Percentiles rank a stretch among this genome's conserved stretches.
Conservation (phyloP, 2,888 invertebrate species). For the Acanthosepion lycidas region DNA sequence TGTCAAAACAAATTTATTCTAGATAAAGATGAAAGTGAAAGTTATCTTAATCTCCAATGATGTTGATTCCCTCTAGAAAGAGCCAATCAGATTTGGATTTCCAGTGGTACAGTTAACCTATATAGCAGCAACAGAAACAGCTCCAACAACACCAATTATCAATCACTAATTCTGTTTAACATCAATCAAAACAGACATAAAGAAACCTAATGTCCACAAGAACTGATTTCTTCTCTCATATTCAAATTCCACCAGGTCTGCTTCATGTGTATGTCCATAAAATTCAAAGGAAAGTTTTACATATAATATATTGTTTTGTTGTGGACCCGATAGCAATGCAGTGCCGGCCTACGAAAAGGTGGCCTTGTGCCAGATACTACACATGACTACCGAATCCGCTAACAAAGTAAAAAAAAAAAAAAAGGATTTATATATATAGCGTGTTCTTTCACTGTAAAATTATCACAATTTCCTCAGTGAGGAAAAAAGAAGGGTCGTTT, state of each 20-base stretch:
- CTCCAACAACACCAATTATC: conserved; percentile 4
- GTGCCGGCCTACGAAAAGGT: too few relatives aligned
- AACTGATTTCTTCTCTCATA: not conserved
- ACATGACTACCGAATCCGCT: too few relatives aligned
- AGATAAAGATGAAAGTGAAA: not conserved
- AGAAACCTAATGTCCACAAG: not conserved
- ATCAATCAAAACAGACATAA: not conserved
- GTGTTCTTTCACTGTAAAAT: too few relatives aligned
- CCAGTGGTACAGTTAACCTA: not conserved
- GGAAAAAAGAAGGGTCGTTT: too few relatives aligned
- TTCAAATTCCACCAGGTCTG: not conserved
- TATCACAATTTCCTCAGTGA: too few relatives aligned
- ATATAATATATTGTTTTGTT: too few relatives aligned
- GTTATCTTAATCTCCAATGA: not conserved
- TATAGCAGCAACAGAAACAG: not conserved
- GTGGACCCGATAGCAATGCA: too few relatives aligned
- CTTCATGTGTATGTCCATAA: too few relatives aligned
- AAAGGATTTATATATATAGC: too few relatives aligned
- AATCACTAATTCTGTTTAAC: not conserved
- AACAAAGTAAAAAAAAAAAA: too few relatives aligned
- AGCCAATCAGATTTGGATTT: not conserved
- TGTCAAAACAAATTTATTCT: conserved; percentile 33
- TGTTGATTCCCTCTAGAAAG: not conserved
- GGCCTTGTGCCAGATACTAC: too few relatives aligned
- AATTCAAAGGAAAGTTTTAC: too few relatives aligned